Evolutionary conservation across 1,140 invertebrate species (phyloP).

Genomic region (Heliconius hermathena): DNA sequence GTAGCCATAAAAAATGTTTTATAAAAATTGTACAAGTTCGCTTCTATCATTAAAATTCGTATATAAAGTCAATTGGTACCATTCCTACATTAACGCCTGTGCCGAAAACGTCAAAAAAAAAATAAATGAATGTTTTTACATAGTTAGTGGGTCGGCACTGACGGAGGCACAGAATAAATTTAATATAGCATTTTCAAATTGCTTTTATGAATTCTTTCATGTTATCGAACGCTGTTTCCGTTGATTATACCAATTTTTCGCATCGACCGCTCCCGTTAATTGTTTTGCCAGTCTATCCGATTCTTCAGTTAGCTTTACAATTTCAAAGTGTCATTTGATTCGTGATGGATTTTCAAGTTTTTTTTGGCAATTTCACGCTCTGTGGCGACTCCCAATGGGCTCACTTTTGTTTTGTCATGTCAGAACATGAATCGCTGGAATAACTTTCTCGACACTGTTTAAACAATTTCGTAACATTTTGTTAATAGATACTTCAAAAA

Average conservation of each 20-base stretch:
- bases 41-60: conserved; percentile 15
- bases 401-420: conserved; percentile 65
- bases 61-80: conserved; percentile 33
- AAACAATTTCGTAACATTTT: too few species aligned
- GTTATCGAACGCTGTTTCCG: conserved; percentile 65
- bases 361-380: conserved; percentile 78
- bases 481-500: too few species aligned
- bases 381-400: conserved; percentile 65
- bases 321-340: conserved; percentile 80
- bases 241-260: conserved; percentile 78
- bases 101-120: conserved; percentile 38
- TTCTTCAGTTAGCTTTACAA: conserved; percentile 79
- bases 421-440: conserved; percentile 47
- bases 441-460: too few species aligned
- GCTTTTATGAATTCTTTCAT: conserved; percentile 66
- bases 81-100: conserved; percentile 18
- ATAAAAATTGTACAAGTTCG: background rate
- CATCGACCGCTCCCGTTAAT: conserved; percentile 69
- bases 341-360: conserved; percentile 78
- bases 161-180: conserved; percentile 25
- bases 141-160: conserved; percentile 28
- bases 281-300: conserved; percentile 75
- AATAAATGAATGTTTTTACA: conserved; percentile 39
- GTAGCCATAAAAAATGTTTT: background rate
- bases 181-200: conserved; percentile 59